Conservation (phyloP, 2,888 invertebrate genomes). For the Tiliacea citrago region DNA sequence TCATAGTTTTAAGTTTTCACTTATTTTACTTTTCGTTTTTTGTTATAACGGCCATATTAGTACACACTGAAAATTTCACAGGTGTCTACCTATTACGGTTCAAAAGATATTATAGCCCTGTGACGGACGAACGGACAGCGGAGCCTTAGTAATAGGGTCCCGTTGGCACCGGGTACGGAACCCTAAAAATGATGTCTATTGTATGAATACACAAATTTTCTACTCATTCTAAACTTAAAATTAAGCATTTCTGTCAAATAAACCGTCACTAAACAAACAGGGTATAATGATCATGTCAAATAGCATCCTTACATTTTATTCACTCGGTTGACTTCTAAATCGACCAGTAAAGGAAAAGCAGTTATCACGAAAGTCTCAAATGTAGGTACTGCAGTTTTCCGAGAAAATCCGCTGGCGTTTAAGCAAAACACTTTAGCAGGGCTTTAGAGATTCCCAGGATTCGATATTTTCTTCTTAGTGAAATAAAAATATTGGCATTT, state of each 20-base stretch:
- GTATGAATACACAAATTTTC: neutral
- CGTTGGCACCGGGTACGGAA: neutral
- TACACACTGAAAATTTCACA: neutral
- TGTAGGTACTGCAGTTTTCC: constrained; percentile 31
- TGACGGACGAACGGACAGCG: neutral
- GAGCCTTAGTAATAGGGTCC: neutral
- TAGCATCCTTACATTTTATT: neutral
- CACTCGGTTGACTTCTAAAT: constrained; percentile 1
- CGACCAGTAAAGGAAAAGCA: neutral
- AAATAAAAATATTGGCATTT: constrained; percentile 47
- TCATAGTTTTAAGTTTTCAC: no score
- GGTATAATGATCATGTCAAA: neutral
- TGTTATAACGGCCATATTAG: neutral
- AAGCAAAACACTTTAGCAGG: constrained; percentile 47
- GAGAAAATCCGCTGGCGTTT: constrained; percentile 46
- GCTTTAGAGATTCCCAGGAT: constrained; percentile 39
- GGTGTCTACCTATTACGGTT: no score
- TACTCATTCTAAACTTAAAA: neutral
- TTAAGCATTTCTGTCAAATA: neutral
- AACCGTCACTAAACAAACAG: neutral
- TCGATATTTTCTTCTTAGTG: constrained; percentile 35
- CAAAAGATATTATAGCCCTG: no score
- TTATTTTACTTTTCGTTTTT: neutral
- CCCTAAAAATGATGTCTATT: neutral
- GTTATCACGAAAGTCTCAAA: constrained; percentile 12